Conservation (phyloP, 1,140 invertebrate species). For the Drosophila ohnishii region DNA sequence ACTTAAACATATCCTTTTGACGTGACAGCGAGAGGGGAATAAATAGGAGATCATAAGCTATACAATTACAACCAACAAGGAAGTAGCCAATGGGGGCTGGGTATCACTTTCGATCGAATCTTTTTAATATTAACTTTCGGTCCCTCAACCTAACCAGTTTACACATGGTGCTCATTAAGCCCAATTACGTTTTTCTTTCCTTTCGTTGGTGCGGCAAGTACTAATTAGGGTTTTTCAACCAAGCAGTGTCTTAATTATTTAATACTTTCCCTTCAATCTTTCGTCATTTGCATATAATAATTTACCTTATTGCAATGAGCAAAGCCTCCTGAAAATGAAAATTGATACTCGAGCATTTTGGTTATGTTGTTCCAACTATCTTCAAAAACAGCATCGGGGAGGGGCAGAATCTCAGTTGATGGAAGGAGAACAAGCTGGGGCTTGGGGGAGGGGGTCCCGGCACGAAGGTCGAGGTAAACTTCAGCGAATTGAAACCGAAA, state of each 20-base stretch:
- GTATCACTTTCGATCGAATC: not conserved
- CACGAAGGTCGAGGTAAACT: conserved; percentile 38
- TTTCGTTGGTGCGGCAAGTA: conserved; percentile 8
- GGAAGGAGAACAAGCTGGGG: conserved; percentile 1
- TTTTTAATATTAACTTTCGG: conserved; percentile 10
- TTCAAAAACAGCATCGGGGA: not conserved
- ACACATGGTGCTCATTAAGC: conserved; percentile 7
- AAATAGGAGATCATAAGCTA: not conserved
- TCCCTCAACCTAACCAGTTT: conserved; percentile 16
- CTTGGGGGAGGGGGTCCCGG: not conserved
- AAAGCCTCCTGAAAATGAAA: not conserved
- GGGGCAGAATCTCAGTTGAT: conserved; percentile 1
- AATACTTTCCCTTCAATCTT: conserved; percentile 20
- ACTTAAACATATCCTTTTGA: not conserved
- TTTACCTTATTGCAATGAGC: not conserved
- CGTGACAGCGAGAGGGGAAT: not conserved
- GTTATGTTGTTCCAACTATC: not conserved
- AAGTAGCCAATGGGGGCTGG: not conserved
- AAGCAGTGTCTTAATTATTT: conserved; percentile 11
- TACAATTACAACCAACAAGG: conserved; percentile 1
- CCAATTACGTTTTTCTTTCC: conserved; percentile 10
- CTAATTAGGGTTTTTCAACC: conserved; percentile 9
- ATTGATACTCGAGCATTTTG: not conserved
- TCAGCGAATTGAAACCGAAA: conserved; percentile 27
- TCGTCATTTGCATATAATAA: conserved; percentile 5